These are phyloP conservation scores for Lycorma delicatula DNA, from an alignment of 1,140 invertebrate genomes.

Conservation along the genomic window DNA sequence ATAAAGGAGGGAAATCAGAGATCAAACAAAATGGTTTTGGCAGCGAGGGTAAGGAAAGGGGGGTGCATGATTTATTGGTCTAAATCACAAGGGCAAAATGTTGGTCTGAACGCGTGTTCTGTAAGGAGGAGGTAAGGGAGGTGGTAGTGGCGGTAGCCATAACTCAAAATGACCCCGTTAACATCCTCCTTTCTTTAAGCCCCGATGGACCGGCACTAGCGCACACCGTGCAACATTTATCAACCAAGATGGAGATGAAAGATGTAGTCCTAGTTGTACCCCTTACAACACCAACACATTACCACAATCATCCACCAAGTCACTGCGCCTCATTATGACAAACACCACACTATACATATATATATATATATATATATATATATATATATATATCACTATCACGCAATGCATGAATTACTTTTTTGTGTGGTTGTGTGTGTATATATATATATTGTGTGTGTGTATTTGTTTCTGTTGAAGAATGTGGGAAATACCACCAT, in stretches of 20 bases:
- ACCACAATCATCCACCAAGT: too few species aligned
- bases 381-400: too few species aligned
- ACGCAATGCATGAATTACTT: too few species aligned
- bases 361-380: too few species aligned
- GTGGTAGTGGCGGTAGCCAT: not conserved
- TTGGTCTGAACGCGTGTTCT: not conserved
- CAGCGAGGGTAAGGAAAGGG: not conserved
- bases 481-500: too few species aligned
- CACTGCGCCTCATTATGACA: too few species aligned
- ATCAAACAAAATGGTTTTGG: constrained; percentile 6
- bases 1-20: not conserved
- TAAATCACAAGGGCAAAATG: constrained; percentile 3
- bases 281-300: too few species aligned
- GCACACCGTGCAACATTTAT: constrained; percentile 1
- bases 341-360: too few species aligned
- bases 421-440: too few species aligned
- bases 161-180: constrained; percentile 7
- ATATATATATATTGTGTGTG: too few species aligned
- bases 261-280: not conserved
- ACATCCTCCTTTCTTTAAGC: constrained; percentile 3
- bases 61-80: constrained; percentile 2
- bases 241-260: constrained; percentile 4
- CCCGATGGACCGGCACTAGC: not conserved
- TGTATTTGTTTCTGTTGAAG: too few species aligned
- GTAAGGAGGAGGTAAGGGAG: not conserved